Base-by-base conservation (phyloP, 2,888 invertebrate species). In the Stratiomys singularior region DNA sequence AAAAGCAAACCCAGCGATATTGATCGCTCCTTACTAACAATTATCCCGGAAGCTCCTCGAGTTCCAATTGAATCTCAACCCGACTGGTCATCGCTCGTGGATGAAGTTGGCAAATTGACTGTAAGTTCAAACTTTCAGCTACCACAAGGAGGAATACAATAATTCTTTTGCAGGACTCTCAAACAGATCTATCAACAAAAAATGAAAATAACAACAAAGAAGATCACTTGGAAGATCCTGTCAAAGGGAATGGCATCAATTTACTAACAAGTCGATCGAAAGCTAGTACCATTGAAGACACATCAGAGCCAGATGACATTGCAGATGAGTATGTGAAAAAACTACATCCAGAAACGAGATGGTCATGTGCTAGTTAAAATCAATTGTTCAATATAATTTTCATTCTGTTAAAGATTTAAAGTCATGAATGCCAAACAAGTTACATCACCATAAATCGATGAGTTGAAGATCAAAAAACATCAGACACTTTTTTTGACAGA, bases 1-100 rank as follows among this genome's bases (percentile, higher is more conserved):
- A 90, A 91, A 84, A 94, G 91, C 81, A 91, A 93, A 83, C 90
- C 91, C 21, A 90, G 91, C 80, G 96, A 96, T 85, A 89, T 96
- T 79, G 96, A 96, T 83, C 89, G 92, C 81, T 91, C 90, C 78
- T 88, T 91, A 66, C 88, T 96, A 30, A 90, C 90, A 79, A 90
- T 91, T 58, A 85, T 95, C 80, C 96, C 96, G 5, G 94, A 95
- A 74, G 95, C 95, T 28, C 96, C 96, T 1, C 90, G 96, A 83
- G 92, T 93, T 13, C 91, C 94, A 1, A 92, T 92, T 47, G 91
- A 91, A 80, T 89, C 90, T 37, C 92, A 92, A 82, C 93, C 93
- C 47, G 87, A 87, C 79, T 87, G 86, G 86, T 84, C 85, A 79
- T 85, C 86, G 7, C 81, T 87, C 77, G 82, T 82, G 90, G 94